Evolutionary conservation across 2,888 invertebrate species (phyloP), one percentile per base, ranked within the genome.

Genomic region (Scelioninae gen. 1): DNA sequence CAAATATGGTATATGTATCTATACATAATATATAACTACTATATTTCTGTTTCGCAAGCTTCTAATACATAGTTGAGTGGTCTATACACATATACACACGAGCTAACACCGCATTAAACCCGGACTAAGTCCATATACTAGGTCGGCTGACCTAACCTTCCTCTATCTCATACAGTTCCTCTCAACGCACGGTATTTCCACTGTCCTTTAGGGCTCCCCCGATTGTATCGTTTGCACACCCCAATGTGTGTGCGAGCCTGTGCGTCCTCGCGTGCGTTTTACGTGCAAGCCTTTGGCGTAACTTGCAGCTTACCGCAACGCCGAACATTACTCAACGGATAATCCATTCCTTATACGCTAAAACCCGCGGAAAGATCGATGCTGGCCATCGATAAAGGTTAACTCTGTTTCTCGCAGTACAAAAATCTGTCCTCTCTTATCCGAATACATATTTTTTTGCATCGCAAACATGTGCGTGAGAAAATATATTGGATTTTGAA

Each of bases 41-140:
- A 43, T 43, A 43, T 15, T 29, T 1, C 11, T 43, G 29, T 63
- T 58, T 9, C 49, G 88, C 87, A 89, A 86, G 88, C 79, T 85
- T 89, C 88, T 90, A 88, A 90, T 90, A 90, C 90, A 90, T 90
- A 90, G 90, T 90, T 90, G 87, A 89, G 89, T 87, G 88, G 88
- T 90, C 89, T 88, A 90, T 88, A 89, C 89, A 88, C 89, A 88
- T 88, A 87, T 87, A 88, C 84, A 86, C 84, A 86, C 84, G 86
- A 86, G 89, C 89, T 86, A 90, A 90, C 90, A 89, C 89, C 87
- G 88, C 84, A 85, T 87, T 87, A 88, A 87, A 87, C 85, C 83
- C 85, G 63, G 87, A 84, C 87, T 86, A 86, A 87, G 86, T 88
- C 88, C 87, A 86, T 87, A 87, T 85, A n/a, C n/a, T n/a, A n/a